Percentiles rank a stretch among this genome's conserved stretches.
phyloP scores from a whole-genome alignment of 1,140 invertebrate genomes.

The Amphibalanus amphitrite region DNA sequence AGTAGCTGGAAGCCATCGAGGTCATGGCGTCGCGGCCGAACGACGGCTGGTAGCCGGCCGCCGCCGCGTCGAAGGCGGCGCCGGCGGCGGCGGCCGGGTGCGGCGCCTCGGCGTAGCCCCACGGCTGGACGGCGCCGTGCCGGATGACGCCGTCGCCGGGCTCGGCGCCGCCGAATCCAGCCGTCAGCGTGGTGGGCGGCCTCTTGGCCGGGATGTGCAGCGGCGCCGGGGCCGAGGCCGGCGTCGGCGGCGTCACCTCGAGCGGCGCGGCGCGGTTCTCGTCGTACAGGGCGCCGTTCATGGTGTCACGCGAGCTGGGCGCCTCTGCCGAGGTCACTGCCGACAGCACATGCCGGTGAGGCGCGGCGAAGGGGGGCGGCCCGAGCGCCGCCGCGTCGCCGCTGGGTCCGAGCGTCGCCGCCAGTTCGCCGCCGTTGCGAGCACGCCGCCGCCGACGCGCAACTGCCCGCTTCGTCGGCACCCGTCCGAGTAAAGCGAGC shows the following conservation, averaged over 20 bases:
- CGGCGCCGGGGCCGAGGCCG: constrained; percentile 34
- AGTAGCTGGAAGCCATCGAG: constrained; percentile 44
- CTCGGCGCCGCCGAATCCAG: constrained; percentile 39
- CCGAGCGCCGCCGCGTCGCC: not conserved
- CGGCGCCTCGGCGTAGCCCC: constrained; percentile 44
- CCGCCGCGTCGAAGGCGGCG: constrained; percentile 32
- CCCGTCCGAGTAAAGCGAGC: not conserved
- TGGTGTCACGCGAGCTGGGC: constrained; percentile 14
- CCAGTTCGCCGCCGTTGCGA: not conserved
- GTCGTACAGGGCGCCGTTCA: constrained; percentile 22
- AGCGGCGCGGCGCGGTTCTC: constrained; percentile 15
- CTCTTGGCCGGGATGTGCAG: constrained; percentile 69
- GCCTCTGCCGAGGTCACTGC: not conserved
- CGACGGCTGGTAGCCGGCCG: constrained; percentile 23
- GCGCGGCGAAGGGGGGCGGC: too few relatives aligned
- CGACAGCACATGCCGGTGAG: not conserved
- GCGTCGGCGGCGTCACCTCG: constrained; percentile 26
- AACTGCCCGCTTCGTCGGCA: not conserved
- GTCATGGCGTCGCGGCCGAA: constrained; percentile 36
- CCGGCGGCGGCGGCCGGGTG: constrained; percentile 33
- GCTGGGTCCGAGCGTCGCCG: not conserved
- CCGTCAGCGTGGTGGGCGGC: constrained; percentile 36
- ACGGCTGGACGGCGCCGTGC: constrained; percentile 44
- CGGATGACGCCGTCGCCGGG: constrained; percentile 44
- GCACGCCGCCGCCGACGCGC: not conserved